Percentiles rank a stretch among this genome's conserved stretches.
phyloP scores from a whole-genome alignment of 2,888 invertebrate species.

The Epinotia demarniana region DNA sequence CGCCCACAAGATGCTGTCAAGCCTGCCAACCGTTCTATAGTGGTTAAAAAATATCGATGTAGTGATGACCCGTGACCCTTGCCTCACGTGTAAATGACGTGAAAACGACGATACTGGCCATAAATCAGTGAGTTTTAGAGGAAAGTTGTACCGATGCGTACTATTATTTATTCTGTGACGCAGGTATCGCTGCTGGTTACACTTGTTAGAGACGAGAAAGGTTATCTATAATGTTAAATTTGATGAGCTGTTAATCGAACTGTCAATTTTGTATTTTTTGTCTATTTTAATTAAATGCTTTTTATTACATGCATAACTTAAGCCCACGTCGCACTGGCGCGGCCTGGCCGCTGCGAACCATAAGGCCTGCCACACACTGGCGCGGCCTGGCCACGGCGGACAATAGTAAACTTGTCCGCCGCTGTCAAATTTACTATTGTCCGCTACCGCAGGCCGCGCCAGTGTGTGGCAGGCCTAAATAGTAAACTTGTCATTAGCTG shows the following conservation, averaged over 20 bases:
- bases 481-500: too few species aligned
- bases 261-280: slow-evolving; percentile 4
- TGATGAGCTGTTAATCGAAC: slow-evolving; percentile 9
- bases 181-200: not conserved
- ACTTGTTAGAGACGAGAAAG: slow-evolving; percentile 4
- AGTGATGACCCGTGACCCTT: slow-evolving; percentile 55
- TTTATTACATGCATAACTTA: too few species aligned
- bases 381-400: too few species aligned
- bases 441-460: too few species aligned
- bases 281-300: not conserved
- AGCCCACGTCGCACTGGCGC: too few species aligned
- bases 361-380: too few species aligned
- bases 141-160: slow-evolving; percentile 5
- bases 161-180: too few species aligned
- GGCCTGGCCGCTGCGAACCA: too few species aligned
- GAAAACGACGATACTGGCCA: slow-evolving; percentile 38
- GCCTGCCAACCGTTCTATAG: slow-evolving; percentile 57
- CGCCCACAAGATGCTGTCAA: slow-evolving; percentile 58
- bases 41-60: slow-evolving; percentile 59
- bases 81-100: slow-evolving; percentile 50
- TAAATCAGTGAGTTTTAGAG: slow-evolving; percentile 40
- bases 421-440: too few species aligned
- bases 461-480: too few species aligned
- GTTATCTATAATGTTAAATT: slow-evolving; percentile 6
- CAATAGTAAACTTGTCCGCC: too few species aligned